These are phyloP conservation scores for Acipenser transmontanus DNA, from an alignment of 2,797 vertebrate species.

Conservation along the genomic window DNA sequence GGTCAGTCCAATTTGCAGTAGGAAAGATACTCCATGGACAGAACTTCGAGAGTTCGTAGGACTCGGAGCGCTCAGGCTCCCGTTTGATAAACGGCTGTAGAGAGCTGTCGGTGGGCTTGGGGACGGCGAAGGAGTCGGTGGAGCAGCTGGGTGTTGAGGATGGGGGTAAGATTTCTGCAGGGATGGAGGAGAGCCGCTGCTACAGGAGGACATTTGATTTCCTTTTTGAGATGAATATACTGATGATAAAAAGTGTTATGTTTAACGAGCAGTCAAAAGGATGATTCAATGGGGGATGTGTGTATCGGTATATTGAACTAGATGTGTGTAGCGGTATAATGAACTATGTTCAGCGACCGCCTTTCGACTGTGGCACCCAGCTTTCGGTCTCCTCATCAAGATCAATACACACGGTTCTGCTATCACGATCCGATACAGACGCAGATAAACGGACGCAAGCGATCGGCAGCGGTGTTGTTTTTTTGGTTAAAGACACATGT, in stretches of 20 bases:
- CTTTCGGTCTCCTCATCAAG: too few species aligned
- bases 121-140: conserved; percentile 64
- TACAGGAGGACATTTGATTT: conserved; percentile 91
- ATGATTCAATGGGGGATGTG: too few species aligned
- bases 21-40: conserved; percentile 85
- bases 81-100: conserved; percentile 84
- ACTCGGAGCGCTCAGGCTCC: conserved; percentile 82
- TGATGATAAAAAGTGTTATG: conserved; percentile 23
- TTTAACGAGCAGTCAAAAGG: too few species aligned
- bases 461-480: too few species aligned
- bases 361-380: too few species aligned
- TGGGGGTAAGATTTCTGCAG: conserved; percentile 84
- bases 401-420: too few species aligned
- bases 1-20: conserved; percentile 92
- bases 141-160: conserved; percentile 65
- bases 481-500: too few species aligned
- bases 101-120: conserved; percentile 77
- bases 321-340: too few species aligned
- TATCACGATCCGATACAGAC: too few species aligned
- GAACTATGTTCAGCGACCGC: too few species aligned
- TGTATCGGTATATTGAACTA: too few species aligned
- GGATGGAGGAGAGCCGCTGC: conserved; percentile 78
- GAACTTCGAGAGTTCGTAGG: conserved; percentile 84
- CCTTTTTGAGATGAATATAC: conserved; percentile 24
- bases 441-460: too few species aligned